phyloP scores from a whole-genome alignment of 1,140 invertebrate genomes.

The Dinoponera quadriceps region DNA sequence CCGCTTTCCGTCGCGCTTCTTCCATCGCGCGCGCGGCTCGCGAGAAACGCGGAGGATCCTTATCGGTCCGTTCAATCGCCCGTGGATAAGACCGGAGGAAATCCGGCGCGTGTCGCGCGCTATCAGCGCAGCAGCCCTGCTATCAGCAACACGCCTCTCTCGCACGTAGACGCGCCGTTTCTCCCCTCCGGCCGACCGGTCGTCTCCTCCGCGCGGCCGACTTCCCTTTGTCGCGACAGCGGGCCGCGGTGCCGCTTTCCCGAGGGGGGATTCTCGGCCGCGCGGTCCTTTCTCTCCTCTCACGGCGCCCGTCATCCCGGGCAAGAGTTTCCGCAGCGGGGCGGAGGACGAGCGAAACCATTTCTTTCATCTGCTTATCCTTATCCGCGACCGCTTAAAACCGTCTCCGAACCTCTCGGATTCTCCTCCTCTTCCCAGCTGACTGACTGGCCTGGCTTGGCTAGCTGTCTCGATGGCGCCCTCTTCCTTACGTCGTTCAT shows the following conservation, averaged over 20 bases:
- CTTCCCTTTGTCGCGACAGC: conserved; percentile 34
- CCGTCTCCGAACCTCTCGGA: conserved; percentile 16
- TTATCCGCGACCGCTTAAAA: conserved; percentile 71
- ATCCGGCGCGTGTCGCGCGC: conserved; percentile 67
- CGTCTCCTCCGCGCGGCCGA: neutral
- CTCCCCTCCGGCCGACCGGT: conserved; percentile 33
- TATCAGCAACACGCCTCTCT: conserved; percentile 48
- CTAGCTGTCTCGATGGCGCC: conserved; percentile 23
- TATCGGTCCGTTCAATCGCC: conserved; percentile 67
- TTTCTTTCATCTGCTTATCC: conserved; percentile 72
- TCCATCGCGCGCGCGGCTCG: conserved; percentile 5
- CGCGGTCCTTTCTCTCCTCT: neutral
- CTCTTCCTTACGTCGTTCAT: conserved; percentile 19
- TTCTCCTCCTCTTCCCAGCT: conserved; percentile 38
- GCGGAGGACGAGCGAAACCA: conserved; percentile 45
- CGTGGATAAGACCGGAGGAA: conserved; percentile 64
- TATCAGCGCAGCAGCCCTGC: conserved; percentile 62
- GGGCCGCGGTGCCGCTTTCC: conserved; percentile 22
- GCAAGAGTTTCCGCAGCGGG: conserved; percentile 40
- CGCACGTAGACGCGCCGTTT: conserved; percentile 30
- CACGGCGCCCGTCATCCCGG: conserved; percentile 20
- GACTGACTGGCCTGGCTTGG: conserved; percentile 13
- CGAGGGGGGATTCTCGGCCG: neutral
- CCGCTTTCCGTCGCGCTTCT: neutral
- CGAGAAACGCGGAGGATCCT: conserved; percentile 16